phyloP scores from a whole-genome alignment of 2,797 vertebrate genomes.

The Natrix natrix region DNA sequence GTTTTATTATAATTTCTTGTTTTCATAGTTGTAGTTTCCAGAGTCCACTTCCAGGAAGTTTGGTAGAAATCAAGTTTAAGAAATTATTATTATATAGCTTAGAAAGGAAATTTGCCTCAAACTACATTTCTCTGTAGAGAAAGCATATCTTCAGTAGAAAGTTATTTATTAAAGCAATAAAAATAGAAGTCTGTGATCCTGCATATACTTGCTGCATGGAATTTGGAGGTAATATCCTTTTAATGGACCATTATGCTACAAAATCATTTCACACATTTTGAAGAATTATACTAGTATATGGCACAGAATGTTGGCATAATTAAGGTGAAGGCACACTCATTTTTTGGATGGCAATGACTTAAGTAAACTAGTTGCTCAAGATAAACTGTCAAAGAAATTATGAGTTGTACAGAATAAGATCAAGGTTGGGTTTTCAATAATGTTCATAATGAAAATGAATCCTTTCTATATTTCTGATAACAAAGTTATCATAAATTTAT shows the following conservation, averaged over 20 bases:
- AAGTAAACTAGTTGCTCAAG: slow-evolving; percentile 16
- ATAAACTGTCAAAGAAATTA: slow-evolving; percentile 26
- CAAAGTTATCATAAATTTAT: not conserved
- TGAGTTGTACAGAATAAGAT: slow-evolving; percentile 6
- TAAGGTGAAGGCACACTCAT: not conserved
- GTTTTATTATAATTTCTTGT: not conserved
- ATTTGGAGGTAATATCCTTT: not conserved
- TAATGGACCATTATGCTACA: slow-evolving; percentile 7
- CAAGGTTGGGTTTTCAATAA: slow-evolving; percentile 29
- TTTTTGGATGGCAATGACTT: slow-evolving; percentile 8
- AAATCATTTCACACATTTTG: slow-evolving; percentile 35
- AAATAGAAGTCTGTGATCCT: not conserved
- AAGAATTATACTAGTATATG: slow-evolving; percentile 42
- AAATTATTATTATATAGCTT: not conserved
- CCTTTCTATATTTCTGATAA: slow-evolving; percentile 1
- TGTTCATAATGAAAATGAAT: slow-evolving; percentile 41
- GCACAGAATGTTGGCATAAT: slow-evolving; percentile 17
- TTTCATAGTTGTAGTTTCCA: not conserved
- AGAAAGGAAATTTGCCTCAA: not conserved
- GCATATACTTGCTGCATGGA: not conserved
- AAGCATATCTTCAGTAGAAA: no score
- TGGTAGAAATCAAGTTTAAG: not conserved
- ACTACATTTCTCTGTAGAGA: not conserved
- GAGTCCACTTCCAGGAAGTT: not conserved
- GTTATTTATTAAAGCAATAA: not conserved